Percentiles rank a stretch among this genome's conserved stretches.
These are phyloP conservation scores for Bergia puertoricense DNA, from an alignment of 92 coral and sea anemone species.

Conservation along the genomic window DNA sequence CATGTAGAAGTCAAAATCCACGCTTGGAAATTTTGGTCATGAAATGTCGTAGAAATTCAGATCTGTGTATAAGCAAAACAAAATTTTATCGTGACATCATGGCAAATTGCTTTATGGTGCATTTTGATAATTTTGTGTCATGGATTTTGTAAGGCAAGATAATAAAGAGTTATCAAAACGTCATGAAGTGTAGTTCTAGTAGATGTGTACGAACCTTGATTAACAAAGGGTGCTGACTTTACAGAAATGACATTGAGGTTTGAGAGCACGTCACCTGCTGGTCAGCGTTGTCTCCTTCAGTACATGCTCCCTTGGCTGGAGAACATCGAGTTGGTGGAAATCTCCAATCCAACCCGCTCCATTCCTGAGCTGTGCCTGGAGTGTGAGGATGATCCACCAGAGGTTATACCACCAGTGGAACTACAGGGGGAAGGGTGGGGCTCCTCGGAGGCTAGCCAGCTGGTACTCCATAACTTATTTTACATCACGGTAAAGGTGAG, in stretches of 20 bases:
- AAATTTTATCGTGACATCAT: too few relatives aligned
- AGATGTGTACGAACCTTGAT: neutral
- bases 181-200: too few relatives aligned
- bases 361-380: slow-evolving; percentile 65
- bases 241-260: slow-evolving; percentile 93
- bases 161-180: neutral
- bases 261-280: slow-evolving; percentile 83
- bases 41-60: too few relatives aligned
- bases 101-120: too few relatives aligned
- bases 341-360: slow-evolving; percentile 67
- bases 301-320: slow-evolving; percentile 96
- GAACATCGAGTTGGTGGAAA: slow-evolving; percentile 89
- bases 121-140: too few relatives aligned
- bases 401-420: slow-evolving; percentile 74
- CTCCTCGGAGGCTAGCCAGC: slow-evolving; percentile 92
- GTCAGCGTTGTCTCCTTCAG: slow-evolving; percentile 93
- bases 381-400: slow-evolving; percentile 55
- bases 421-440: slow-evolving; percentile 99
- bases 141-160: too few relatives aligned
- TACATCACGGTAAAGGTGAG: slow-evolving; percentile 93
- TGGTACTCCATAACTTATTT: slow-evolving; percentile 94
- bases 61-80: too few relatives aligned
- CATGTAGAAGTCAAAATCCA: too few relatives aligned
- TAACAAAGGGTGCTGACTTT: neutral
- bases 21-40: too few relatives aligned